Evolutionary conservation across 2,888 invertebrate species (phyloP).

Genomic region (Melinaea menophilus): DNA sequence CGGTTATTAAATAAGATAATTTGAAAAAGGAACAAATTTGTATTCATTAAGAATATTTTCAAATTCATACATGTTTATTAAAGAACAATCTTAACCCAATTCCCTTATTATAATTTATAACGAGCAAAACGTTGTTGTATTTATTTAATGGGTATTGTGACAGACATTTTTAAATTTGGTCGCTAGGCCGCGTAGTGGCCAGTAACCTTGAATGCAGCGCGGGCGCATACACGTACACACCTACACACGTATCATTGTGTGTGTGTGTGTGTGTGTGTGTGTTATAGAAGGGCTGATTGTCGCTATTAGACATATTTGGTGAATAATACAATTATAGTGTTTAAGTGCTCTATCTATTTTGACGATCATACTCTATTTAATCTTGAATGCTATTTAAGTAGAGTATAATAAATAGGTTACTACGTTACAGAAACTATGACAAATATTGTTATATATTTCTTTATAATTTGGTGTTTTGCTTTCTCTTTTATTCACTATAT

Average conservation of each 20-base stretch:
- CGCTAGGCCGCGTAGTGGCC: conserved; percentile 61
- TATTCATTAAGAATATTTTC: too few species aligned
- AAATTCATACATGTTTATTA: neutral
- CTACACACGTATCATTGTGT: conserved; percentile 32
- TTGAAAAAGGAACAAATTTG: too few species aligned
- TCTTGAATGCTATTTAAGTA: neutral
- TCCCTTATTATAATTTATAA: neutral
- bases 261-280: conserved; percentile 31
- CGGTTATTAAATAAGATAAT: too few species aligned
- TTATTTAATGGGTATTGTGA: conserved; percentile 40
- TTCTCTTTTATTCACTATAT: too few species aligned
- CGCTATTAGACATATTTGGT: conserved; percentile 20
- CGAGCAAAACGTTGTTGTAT: conserved; percentile 22
- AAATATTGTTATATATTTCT: neutral
- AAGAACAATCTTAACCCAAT: neutral
- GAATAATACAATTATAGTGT: conserved; percentile 8
- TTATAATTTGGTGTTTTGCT: too few species aligned
- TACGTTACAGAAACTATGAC: neutral
- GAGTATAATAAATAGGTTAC: neutral
- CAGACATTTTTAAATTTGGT: conserved; percentile 58
- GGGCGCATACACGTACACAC: conserved; percentile 61
- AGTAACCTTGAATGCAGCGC: conserved; percentile 65
- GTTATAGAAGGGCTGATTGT: conserved; percentile 41
- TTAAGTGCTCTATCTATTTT: conserved; percentile 8
- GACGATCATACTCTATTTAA: too few species aligned